Conservation (phyloP, 2,888 invertebrate genomes). For the Pseudococcus jackbeardsleyi region DNA sequence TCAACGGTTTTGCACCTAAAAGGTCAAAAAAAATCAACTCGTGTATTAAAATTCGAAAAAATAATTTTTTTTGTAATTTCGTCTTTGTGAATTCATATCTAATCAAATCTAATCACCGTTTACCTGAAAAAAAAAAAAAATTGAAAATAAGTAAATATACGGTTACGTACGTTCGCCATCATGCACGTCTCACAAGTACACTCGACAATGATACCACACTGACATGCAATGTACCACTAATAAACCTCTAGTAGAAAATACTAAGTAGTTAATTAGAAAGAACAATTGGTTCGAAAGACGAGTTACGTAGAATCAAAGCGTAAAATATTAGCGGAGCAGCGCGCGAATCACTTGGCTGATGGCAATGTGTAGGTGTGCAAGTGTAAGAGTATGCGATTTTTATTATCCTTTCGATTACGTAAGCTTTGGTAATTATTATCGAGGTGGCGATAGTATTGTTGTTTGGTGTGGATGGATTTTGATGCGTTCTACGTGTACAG, state of each 20-base stretch:
- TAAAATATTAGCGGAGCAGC: not conserved
- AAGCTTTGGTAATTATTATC: not conserved
- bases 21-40: not conserved
- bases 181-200: not conserved
- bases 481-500: not conserved
- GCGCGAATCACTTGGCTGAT: not conserved
- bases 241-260: not conserved
- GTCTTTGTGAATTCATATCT: too few species aligned
- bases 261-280: not conserved
- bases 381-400: not conserved
- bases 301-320: conserved; percentile 13
- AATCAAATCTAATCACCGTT: too few species aligned
- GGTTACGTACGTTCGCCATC: too few species aligned
- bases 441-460: not conserved
- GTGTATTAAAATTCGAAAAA: not conserved
- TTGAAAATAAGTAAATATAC: too few species aligned
- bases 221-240: not conserved
- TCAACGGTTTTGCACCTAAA: not conserved
- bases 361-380: not conserved
- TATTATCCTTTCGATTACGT: conserved; percentile 21
- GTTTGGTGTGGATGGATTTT: not conserved
- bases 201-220: not conserved
- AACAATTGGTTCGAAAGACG: not conserved
- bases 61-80: not conserved
- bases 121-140: too few species aligned